Conservation (phyloP, 2,888 invertebrate species). For the Neuroscelio doddi region DNA sequence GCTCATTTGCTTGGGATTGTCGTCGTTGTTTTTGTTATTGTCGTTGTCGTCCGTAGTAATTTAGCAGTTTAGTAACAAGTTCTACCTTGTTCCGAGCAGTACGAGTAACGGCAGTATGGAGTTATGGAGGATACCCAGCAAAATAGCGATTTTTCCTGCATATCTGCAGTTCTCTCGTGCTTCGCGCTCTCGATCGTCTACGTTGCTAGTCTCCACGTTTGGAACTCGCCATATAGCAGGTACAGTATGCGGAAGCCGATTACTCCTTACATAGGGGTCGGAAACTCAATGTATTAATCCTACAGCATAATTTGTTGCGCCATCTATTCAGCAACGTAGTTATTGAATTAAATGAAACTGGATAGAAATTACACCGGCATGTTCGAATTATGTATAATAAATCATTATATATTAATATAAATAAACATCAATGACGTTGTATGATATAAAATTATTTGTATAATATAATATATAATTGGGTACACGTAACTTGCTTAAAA, state of each 20-base stretch:
- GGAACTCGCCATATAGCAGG: constrained; percentile 86
- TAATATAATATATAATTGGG: too few relatives aligned
- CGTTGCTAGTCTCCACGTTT: constrained; percentile 91
- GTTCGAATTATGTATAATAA: too few relatives aligned
- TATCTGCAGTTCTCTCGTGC: constrained; percentile 81
- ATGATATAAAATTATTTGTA: too few relatives aligned
- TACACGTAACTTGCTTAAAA: too few relatives aligned
- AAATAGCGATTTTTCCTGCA: constrained; percentile 72
- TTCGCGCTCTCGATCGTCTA: constrained; percentile 84
- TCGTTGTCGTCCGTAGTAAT: neutral
- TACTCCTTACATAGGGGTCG: too few relatives aligned
- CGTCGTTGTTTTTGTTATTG: neutral
- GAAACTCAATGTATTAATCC: too few relatives aligned
- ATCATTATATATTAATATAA: too few relatives aligned
- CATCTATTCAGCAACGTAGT: too few relatives aligned
- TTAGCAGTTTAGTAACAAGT: neutral
- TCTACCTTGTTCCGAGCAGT: neutral
- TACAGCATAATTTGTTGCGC: too few relatives aligned
- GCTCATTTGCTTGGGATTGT: neutral
- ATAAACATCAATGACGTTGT: too few relatives aligned
- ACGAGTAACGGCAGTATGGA: constrained; percentile 63
- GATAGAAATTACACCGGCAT: too few relatives aligned
- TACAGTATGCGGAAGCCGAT: constrained; percentile 62
- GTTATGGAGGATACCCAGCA: constrained; percentile 63
- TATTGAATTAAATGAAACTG: too few relatives aligned